Conservation (phyloP, 2,113 vertebrate genomes). For the Crotalus tigris region DNA sequence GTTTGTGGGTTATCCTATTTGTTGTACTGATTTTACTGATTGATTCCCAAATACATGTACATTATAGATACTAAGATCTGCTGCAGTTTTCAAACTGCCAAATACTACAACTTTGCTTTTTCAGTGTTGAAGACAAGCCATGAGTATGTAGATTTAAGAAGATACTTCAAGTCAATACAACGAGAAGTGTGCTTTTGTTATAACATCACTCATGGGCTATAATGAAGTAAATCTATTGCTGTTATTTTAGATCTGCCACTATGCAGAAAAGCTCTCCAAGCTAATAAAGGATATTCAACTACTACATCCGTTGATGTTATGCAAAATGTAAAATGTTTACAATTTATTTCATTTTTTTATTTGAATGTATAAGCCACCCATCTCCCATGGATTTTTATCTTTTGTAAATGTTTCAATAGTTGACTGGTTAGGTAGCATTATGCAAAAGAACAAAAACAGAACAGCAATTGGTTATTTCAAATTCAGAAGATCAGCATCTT, state of each 20-base stretch:
- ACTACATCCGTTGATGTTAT: background rate
- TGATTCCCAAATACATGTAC: background rate
- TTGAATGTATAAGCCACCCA: background rate
- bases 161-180: background rate
- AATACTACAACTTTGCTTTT: background rate
- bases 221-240: background rate
- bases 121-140: background rate
- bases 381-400: background rate
- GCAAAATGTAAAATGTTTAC: background rate
- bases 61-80: background rate
- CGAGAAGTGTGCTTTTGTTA: background rate
- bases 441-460: background rate
- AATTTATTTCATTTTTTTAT: background rate
- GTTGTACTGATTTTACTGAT: background rate
- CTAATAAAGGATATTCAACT: background rate
- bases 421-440: background rate
- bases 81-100: background rate
- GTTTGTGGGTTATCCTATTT: background rate
- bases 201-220: background rate
- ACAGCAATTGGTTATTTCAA: background rate
- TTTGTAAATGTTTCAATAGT: background rate
- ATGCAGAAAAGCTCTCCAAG: background rate
- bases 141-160: background rate
- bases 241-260: background rate
- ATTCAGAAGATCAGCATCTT: background rate